Percentiles rank a stretch among this genome's conserved stretches.
These are phyloP conservation scores for Petrolisthes manimaculis DNA, from an alignment of 2,888 invertebrate genomes.

Conservation along the genomic window DNA sequence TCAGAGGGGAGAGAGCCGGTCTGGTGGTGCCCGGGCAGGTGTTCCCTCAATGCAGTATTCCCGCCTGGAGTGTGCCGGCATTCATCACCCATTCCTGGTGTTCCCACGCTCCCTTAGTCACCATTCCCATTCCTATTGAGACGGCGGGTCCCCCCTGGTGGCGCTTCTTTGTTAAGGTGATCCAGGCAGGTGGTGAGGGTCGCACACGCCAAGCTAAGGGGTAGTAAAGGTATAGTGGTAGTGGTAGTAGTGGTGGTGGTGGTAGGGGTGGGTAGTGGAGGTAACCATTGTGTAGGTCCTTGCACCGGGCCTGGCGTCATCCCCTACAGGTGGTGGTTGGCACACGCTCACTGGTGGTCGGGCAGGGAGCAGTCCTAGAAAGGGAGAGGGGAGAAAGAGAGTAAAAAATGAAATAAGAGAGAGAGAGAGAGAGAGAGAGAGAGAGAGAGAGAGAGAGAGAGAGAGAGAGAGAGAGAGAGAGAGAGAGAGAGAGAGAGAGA, in stretches of 20 bases:
- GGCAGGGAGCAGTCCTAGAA: not conserved
- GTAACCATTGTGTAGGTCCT: slow-evolving; percentile 1
- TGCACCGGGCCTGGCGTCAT: slow-evolving; percentile 18
- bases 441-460: slow-evolving; percentile 5
- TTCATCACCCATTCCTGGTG: slow-evolving; percentile 40
- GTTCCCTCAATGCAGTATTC: slow-evolving; percentile 36
- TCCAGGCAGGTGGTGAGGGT: slow-evolving; percentile 38
- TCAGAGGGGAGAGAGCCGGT: not conserved
- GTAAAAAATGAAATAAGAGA: not conserved
- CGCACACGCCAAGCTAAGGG: not conserved
- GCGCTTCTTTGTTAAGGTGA: slow-evolving; percentile 28
- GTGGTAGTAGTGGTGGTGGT: not conserved
- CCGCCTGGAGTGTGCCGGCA: slow-evolving; percentile 47
- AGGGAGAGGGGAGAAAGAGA: not conserved
- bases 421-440: slow-evolving; percentile 11
- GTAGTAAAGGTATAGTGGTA: not conserved
- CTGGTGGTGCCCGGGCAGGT: slow-evolving; percentile 25
- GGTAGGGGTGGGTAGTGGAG: not conserved
- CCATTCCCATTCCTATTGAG: slow-evolving; percentile 37
- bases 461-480: not conserved
- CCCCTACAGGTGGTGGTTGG: slow-evolving; percentile 35
- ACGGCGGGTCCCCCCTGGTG: slow-evolving; percentile 5
- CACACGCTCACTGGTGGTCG: slow-evolving; percentile 27
- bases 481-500: not conserved
- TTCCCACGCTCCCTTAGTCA: slow-evolving; percentile 31